Conservation (phyloP, 2,888 invertebrate genomes). For the Ypsolopha scabrella region DNA sequence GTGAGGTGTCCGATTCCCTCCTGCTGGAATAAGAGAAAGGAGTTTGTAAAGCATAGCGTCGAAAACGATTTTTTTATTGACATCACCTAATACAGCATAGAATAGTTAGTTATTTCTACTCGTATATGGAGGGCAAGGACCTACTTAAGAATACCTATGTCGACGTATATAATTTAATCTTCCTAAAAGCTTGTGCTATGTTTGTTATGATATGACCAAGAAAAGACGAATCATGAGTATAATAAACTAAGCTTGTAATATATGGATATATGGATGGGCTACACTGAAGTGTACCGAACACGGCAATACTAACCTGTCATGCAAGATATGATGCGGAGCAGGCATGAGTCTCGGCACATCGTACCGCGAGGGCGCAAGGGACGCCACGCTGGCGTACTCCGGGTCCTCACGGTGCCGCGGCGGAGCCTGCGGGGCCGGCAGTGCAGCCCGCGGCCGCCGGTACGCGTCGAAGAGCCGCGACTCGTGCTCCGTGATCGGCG, state of each 20-base stretch:
- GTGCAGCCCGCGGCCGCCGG: slow-evolving; percentile 47
- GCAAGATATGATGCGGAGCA: slow-evolving; percentile 48
- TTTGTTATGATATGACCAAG: neutral
- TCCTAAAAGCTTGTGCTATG: neutral
- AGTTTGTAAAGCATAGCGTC: neutral
- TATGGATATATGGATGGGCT: neutral
- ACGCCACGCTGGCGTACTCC: slow-evolving; percentile 58
- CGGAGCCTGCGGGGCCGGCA: slow-evolving; percentile 48
- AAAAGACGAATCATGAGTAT: neutral
- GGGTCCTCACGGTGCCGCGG: slow-evolving; percentile 46
- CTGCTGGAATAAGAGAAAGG: slow-evolving; percentile 35
- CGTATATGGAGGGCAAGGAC: too few species aligned
- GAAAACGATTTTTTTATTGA: neutral
- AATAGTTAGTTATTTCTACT: too few species aligned
- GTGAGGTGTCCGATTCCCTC: slow-evolving; percentile 72
- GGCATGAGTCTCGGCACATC: slow-evolving; percentile 36
- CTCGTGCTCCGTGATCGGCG: slow-evolving; percentile 60
- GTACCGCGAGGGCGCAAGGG: slow-evolving; percentile 45
- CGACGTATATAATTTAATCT: neutral
- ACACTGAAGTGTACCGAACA: neutral
- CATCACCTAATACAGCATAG: too few species aligned
- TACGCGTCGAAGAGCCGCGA: slow-evolving; percentile 65
- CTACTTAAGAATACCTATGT: too few species aligned
- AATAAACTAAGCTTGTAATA: neutral
- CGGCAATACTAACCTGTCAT: slow-evolving; percentile 39